Base-by-base conservation (phyloP, 1,140 invertebrate genomes). In the Anastrepha ludens region DNA sequence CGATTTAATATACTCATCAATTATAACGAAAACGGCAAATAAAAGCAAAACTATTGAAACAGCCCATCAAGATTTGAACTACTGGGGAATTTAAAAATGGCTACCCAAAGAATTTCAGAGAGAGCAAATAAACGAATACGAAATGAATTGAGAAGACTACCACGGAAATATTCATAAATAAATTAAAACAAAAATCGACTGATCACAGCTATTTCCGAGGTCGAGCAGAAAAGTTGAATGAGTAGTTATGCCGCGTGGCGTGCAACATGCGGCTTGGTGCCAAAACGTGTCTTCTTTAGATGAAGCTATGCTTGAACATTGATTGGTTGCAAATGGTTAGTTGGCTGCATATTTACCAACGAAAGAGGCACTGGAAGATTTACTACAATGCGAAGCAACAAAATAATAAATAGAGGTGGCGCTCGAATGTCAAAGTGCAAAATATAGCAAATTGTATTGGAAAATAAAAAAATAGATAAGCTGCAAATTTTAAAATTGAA, bases 1-100 rank as follows among this genome's bases (percentile, higher is more conserved):
- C 13, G 41, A 9, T 7, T 67, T 29, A 67, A 67, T 67, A 67
- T 29, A 67, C 64, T 67, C 64, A 67, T 67, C 64, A 67, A 20
- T 5, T 41, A 20, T 67, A 67, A 39, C 11, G 64, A 67, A 67
- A 67, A 39, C 11, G 5, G 6, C 64, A 67, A 67, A 67, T 17
- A 29, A 39, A 67, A 5, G 6, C 7, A 8, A 5, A 67, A n/a
- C 9, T 55, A 62, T 62, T 5, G 13, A 15, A 62, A 62, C 60
- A 17, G 60, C 60, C 9, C n/a, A 62, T 62, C 60, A 62, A 62
- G 60, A 62, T 62, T 67, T 5, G 6, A 67, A 67, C 64, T 67
- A 6, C 64, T 67, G 64, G 64, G 64, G 29, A 67, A 58, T 8
- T 58, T 58, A 58, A 29, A 67, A 11, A 67, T 62, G 9, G 60